Evolutionary conservation across 1,140 invertebrate genomes (phyloP).

Genomic region (Globodera ellingtonae): DNA sequence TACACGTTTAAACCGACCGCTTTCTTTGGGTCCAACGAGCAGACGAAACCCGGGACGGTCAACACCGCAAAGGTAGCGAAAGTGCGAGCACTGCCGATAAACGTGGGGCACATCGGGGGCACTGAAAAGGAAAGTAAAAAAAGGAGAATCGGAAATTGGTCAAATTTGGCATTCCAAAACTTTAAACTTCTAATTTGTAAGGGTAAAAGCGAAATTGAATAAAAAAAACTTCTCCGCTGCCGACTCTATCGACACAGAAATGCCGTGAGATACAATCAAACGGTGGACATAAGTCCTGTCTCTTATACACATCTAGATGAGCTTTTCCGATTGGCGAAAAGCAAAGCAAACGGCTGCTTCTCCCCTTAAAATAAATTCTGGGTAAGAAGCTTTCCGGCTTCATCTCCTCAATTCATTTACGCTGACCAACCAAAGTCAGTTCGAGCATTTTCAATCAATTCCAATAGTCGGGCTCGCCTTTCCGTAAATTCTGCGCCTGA

Average conservation of each 20-base stretch:
- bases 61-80: constrained; percentile 57
- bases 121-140: constrained; percentile 9
- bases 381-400: not conserved
- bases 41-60: constrained; percentile 43
- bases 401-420: not conserved
- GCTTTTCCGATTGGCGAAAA: constrained; percentile 13
- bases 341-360: constrained; percentile 8
- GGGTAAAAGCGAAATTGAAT: no score
- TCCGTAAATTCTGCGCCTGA: constrained; percentile 30
- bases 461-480: constrained; percentile 9
- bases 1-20: not conserved
- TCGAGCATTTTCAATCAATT: not conserved
- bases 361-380: constrained; percentile 3
- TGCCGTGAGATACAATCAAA: not conserved
- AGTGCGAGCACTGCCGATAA: constrained; percentile 55
- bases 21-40: constrained; percentile 31
- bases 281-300: no score
- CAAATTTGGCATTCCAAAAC: not conserved
- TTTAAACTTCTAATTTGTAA: not conserved
- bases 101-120: constrained; percentile 60
- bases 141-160: constrained; percentile 1
- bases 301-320: no score
- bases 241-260: no score
- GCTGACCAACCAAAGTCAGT: not conserved
- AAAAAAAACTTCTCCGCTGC: no score